phyloP scores from a whole-genome alignment of 1,140 invertebrate genomes.

The Heliconius hermathena region DNA sequence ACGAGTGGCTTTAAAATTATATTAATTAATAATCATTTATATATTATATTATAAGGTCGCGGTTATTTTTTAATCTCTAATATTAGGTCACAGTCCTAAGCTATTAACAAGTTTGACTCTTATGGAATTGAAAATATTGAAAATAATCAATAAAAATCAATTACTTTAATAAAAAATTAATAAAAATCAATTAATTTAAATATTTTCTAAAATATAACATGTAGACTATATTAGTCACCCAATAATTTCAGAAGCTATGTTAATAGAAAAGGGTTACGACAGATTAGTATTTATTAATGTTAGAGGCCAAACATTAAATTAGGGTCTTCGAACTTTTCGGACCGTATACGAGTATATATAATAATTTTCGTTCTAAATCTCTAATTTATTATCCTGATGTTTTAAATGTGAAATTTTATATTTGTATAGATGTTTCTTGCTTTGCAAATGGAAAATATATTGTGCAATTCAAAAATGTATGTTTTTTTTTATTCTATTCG shows the following conservation, averaged over 20 bases:
- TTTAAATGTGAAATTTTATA: not conserved
- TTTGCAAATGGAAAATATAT: not conserved
- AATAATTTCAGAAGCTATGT: not conserved
- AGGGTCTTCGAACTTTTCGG: slow-evolving; percentile 11
- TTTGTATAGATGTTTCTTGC: not conserved
- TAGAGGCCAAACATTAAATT: slow-evolving; percentile 14
- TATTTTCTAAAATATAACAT: not conserved
- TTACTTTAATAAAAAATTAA: too few relatives aligned
- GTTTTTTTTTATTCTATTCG: too few relatives aligned
- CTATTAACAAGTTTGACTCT: too few relatives aligned
- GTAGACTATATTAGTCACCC: slow-evolving; percentile 4
- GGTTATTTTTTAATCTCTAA: too few relatives aligned
- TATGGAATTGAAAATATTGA: too few relatives aligned
- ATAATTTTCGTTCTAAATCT: not conserved
- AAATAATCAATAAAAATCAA: too few relatives aligned
- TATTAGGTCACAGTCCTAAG: too few relatives aligned
- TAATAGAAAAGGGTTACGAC: slow-evolving; percentile 15
- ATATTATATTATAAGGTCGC: too few relatives aligned
- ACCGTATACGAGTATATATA: not conserved
- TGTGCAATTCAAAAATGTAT: too few relatives aligned
- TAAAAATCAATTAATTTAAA: not conserved
- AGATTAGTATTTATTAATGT: slow-evolving; percentile 13
- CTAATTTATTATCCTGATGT: not conserved
- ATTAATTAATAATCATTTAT: too few relatives aligned
- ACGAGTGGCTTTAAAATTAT: too few relatives aligned